Evolutionary conservation across 2,113 vertebrate genomes (phyloP).

Genomic region (Barnardius zonarius): DNA sequence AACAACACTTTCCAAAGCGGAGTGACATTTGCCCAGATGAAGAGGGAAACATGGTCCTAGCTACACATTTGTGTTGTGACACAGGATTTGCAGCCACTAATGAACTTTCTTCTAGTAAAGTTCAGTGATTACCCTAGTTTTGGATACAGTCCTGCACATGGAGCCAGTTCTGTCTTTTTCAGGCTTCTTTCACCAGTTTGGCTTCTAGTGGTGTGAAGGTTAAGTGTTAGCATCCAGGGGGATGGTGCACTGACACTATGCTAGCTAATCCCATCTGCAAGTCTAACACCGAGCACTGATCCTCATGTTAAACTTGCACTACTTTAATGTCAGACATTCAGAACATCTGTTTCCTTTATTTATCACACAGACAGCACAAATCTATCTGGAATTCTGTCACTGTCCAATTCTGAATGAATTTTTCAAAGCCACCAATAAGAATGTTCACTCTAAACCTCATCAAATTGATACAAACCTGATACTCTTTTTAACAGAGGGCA

Average conservation of each 20-base stretch:
- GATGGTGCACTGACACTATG: not conserved
- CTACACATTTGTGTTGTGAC: not conserved
- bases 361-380: not conserved
- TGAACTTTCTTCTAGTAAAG: not conserved
- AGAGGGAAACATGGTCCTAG: not conserved
- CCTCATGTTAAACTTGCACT: not conserved
- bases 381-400: not conserved
- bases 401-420: not conserved
- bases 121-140: not conserved
- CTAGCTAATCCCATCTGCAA: not conserved
- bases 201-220: not conserved
- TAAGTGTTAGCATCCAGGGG: not conserved
- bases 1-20: not conserved
- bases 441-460: not conserved
- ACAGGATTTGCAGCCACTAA: not conserved
- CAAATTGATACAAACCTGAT: not conserved
- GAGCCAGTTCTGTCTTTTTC: not conserved
- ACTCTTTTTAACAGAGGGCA: not conserved
- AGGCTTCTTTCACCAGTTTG: not conserved
- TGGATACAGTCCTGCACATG: not conserved
- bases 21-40: not conserved
- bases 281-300: not conserved
- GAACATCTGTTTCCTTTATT: not conserved
- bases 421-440: not conserved
- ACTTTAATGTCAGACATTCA: not conserved